Percentiles rank a stretch among this genome's conserved stretches.
Evolutionary conservation across 2,888 invertebrate genomes (phyloP).

Genomic region (Imbricaverruca yamaguchii): DNA sequence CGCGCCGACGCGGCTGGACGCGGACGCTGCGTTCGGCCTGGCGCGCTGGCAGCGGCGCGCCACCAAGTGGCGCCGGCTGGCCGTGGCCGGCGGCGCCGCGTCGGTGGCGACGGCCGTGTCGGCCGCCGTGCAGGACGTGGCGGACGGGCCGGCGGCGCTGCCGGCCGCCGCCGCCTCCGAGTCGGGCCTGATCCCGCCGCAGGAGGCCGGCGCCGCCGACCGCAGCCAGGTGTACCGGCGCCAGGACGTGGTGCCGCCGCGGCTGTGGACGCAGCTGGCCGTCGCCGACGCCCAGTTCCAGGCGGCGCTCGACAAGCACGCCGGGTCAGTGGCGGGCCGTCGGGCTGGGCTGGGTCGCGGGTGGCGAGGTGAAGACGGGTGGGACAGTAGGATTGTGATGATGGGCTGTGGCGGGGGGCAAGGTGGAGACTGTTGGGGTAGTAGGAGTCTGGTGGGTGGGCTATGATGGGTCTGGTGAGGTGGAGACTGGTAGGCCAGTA

Average conservation of each 20-base stretch:
- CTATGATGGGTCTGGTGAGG: too few species aligned
- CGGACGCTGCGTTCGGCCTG: not conserved
- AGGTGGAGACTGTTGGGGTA: too few species aligned
- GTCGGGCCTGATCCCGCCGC: constrained; percentile 4
- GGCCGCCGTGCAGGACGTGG: not conserved
- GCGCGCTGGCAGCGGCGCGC: not conserved
- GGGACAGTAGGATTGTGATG: too few species aligned
- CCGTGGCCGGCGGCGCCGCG: not conserved
- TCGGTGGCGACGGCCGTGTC: not conserved
- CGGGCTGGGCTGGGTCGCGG: not conserved
- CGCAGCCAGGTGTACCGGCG: not conserved
- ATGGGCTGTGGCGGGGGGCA: too few species aligned
- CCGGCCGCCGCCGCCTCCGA: not conserved
- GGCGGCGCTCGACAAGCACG: not conserved
- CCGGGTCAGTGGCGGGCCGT: not conserved
- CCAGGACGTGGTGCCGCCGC: not conserved
- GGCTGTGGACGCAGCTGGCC: not conserved
- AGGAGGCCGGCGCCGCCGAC: not conserved
- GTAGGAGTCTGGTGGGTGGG: too few species aligned
- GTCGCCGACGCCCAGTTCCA: not conserved
- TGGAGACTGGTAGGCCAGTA: too few species aligned
- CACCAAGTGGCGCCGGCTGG: not conserved
- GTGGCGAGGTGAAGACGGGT: not conserved
- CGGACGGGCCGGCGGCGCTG: not conserved
- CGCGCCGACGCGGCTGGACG: not conserved